These are phyloP conservation scores for Psettodes erumei DNA, from an alignment of 2,113 vertebrate genomes.

Conservation along the genomic window DNA sequence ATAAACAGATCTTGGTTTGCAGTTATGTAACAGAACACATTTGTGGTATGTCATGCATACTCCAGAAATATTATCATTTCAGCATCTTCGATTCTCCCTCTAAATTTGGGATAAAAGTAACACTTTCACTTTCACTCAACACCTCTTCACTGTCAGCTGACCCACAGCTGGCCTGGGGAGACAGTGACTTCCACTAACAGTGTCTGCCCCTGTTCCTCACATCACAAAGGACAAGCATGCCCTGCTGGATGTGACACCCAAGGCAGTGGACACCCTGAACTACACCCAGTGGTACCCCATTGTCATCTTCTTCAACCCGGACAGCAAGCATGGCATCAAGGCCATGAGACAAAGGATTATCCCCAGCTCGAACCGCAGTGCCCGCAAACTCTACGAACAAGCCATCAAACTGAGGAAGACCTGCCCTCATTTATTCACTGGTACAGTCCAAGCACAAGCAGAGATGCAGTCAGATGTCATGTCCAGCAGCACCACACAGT, in stretches of 20 bases:
- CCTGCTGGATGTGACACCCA: conserved; percentile 95
- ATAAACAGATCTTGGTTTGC: no score
- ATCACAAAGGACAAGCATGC: conserved; percentile 89
- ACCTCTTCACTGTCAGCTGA: background rate
- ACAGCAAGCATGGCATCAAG: conserved; percentile 95
- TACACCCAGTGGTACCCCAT: conserved; percentile 99
- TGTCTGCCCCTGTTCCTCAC: conserved; percentile 3
- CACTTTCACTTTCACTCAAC: no score
- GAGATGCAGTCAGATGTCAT: background rate
- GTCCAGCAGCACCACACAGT: background rate
- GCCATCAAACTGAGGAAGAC: conserved; percentile 93
- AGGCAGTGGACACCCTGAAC: conserved; percentile 96
- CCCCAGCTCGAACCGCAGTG: conserved; percentile 93
- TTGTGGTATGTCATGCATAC: no score
- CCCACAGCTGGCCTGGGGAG: background rate
- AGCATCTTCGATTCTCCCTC: no score
- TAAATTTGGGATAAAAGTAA: no score
- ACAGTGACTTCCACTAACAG: background rate
- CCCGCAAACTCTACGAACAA: conserved; percentile 94
- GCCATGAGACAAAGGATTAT: conserved; percentile 91
- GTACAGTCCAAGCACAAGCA: conserved; percentile 89
- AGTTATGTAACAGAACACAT: no score
- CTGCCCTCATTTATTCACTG: conserved; percentile 93
- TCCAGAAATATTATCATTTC: no score
- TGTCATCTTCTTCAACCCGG: conserved; percentile 95